Evolutionary conservation across 1,140 invertebrate genomes (phyloP).

Genomic region (Listronotus bonariensis): DNA sequence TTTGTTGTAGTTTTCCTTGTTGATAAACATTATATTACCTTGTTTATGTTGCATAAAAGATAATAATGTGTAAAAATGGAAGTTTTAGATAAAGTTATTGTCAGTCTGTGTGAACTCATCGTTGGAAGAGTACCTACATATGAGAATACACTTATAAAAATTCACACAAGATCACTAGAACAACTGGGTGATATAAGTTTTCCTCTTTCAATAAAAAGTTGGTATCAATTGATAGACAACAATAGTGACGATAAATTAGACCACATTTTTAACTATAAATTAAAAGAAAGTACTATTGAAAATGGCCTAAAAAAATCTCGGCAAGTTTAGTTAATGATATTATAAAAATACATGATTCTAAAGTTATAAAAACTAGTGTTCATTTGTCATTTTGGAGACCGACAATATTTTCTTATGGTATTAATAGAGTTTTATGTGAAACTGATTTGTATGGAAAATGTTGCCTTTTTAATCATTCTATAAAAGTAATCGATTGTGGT

Average conservation of each 20-base stretch:
- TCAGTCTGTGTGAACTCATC: conserved; percentile 40
- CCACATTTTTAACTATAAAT: conserved; percentile 40
- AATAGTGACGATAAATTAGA: not conserved
- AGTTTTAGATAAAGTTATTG: conserved; percentile 35
- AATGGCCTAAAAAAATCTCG: conserved; percentile 19
- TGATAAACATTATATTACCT: too few species aligned
- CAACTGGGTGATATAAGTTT: conserved; percentile 51
- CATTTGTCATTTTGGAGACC: conserved; percentile 43
- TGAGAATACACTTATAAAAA: conserved; percentile 44
- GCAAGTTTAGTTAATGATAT: conserved; percentile 28
- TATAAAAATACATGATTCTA: conserved; percentile 38
- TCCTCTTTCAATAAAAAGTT: conserved; percentile 43
- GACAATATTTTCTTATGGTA: conserved; percentile 28
- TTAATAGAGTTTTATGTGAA: conserved; percentile 33
- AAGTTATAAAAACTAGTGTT: conserved; percentile 37
- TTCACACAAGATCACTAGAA: conserved; percentile 45
- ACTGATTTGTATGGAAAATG: conserved; percentile 34
- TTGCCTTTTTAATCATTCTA: conserved; percentile 17
- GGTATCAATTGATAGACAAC: conserved; percentile 39
- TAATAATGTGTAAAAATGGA: conserved; percentile 39
- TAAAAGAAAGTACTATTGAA: conserved; percentile 15
- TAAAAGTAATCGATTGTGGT: conserved; percentile 20
- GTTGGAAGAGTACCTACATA: conserved; percentile 18
- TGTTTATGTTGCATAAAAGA: too few species aligned
- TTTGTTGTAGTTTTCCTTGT: too few species aligned